These are phyloP conservation scores for Drosophila imparisetae DNA, from an alignment of 2,888 invertebrate species.

Conservation along the genomic window DNA sequence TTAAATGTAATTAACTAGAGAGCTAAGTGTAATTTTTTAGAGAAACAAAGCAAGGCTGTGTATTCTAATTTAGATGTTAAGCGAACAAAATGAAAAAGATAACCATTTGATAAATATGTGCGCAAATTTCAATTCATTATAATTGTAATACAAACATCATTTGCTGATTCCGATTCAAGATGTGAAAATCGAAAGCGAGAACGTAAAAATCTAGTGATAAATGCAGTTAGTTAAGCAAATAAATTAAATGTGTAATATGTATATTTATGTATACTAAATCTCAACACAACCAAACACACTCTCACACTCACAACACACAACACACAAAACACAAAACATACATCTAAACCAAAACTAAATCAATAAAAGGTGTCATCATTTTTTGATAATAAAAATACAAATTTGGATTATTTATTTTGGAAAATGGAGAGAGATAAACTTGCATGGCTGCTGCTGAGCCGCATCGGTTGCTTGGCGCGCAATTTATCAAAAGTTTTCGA, in stretches of 20 bases:
- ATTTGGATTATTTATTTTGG: constrained; percentile 8
- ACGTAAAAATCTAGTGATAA: constrained; percentile 80
- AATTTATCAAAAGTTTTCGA: constrained; percentile 73
- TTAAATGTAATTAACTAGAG: constrained; percentile 55
- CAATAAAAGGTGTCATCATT: constrained; percentile 80
- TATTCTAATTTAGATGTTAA: constrained; percentile 77
- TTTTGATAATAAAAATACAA: constrained; percentile 70
- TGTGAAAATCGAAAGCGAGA: constrained; percentile 61
- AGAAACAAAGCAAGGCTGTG: constrained; percentile 84
- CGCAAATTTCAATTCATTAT: constrained; percentile 23
- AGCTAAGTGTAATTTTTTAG: constrained; percentile 80
- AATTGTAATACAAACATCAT: constrained; percentile 34
- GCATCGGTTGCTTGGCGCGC: constrained; percentile 38
- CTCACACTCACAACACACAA: constrained; percentile 28
- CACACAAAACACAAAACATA: neutral
- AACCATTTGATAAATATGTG: constrained; percentile 41
- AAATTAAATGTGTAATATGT: constrained; percentile 56
- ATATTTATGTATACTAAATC: constrained; percentile 46
- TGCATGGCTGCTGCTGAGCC: constrained; percentile 24
- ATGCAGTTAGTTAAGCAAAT: constrained; percentile 65
- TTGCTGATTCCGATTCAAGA: constrained; percentile 62
- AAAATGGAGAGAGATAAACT: constrained; percentile 41
- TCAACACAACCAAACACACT: constrained; percentile 15
- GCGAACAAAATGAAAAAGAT: constrained; percentile 11
- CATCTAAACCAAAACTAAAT: constrained; percentile 62